phyloP scores from a whole-genome alignment of 1,140 invertebrate genomes.

The Nymphalis io region DNA sequence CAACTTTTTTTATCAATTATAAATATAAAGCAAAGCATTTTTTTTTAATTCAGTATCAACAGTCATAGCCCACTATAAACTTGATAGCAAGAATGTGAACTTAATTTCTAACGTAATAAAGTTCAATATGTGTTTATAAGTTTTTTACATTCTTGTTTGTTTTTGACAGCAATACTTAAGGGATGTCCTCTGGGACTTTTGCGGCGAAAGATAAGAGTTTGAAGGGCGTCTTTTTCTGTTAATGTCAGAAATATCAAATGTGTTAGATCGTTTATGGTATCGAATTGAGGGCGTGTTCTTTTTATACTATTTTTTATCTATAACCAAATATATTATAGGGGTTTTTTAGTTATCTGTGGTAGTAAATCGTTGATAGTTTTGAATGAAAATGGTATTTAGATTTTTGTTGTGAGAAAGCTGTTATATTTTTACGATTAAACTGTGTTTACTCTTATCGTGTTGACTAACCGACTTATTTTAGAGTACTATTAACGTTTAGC shows the following conservation, averaged over 20 bases:
- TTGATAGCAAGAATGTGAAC: not conserved
- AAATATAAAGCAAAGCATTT: no score
- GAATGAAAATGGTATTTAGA: no score
- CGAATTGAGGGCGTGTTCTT: not conserved
- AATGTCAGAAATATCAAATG: constrained; percentile 29
- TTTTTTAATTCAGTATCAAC: no score
- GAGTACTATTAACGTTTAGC: no score
- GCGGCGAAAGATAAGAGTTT: constrained; percentile 43
- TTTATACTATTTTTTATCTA: not conserved
- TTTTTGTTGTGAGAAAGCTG: no score
- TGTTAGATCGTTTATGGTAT: constrained; percentile 5
- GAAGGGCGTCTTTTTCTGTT: constrained; percentile 32
- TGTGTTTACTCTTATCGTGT: no score
- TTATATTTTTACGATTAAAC: no score
- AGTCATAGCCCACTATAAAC: not conserved
- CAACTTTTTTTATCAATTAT: no score
- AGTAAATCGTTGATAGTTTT: not conserved
- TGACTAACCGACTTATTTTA: no score
- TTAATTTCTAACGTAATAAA: not conserved
- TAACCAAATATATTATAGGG: not conserved
- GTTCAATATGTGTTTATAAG: constrained; percentile 1
- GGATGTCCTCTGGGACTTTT: constrained; percentile 38
- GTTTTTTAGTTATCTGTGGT: not conserved
- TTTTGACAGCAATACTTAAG: constrained; percentile 38
- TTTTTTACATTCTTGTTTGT: constrained; percentile 22